Conservation (phyloP, 2,888 invertebrate species). For the Synergus gifuensis region DNA sequence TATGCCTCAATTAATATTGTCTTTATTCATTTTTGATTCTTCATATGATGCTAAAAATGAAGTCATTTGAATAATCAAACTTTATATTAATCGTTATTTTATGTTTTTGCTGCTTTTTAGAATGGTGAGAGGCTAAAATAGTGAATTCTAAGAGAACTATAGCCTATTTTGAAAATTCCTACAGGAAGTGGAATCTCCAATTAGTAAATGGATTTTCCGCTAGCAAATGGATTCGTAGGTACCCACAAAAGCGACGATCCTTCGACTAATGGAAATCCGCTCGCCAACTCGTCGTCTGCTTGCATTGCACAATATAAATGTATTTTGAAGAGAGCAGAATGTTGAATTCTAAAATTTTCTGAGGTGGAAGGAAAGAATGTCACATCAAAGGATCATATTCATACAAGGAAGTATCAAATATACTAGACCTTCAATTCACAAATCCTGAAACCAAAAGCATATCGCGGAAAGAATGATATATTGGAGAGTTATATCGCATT, state of each 20-base stretch:
- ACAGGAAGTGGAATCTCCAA: conserved; percentile 43
- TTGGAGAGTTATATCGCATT: background rate
- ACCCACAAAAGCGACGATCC: conserved; percentile 41
- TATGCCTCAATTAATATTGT: no score
- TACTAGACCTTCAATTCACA: background rate
- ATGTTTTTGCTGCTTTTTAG: background rate
- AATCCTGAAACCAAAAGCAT: background rate
- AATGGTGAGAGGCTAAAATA: background rate
- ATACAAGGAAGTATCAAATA: background rate
- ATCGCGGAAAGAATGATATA: background rate
- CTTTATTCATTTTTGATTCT: no score
- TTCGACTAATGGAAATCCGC: conserved; percentile 33
- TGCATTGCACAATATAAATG: background rate
- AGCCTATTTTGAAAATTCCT: conserved; percentile 15
- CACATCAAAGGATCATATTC: background rate
- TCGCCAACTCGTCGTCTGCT: conserved; percentile 16
- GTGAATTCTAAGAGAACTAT: background rate
- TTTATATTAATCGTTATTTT: no score
- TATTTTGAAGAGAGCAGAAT: background rate
- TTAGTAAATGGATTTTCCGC: conserved; percentile 47
- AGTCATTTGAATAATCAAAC: no score
- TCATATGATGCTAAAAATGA: no score
- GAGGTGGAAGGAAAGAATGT: background rate
- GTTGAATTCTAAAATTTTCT: background rate
- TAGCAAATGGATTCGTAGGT: conserved; percentile 34